Conservation (phyloP, 2,113 vertebrate genomes). For the Bubalus kerabau region DNA sequence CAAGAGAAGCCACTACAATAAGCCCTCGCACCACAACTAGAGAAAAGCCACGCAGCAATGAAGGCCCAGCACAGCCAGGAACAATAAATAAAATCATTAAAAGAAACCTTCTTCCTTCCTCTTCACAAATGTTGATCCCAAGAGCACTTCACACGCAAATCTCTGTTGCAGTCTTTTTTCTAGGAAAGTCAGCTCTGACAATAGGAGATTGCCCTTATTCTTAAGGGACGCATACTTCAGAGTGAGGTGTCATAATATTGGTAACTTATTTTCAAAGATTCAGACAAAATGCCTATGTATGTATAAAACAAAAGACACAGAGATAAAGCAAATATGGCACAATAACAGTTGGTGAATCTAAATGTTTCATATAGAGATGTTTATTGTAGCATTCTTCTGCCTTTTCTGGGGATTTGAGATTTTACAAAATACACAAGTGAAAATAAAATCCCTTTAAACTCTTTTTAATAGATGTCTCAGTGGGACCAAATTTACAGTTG, state of each 20-base stretch:
- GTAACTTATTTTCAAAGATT: background rate
- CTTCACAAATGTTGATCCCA: background rate
- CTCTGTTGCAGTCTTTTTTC: background rate
- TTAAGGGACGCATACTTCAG: background rate
- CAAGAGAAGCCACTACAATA: background rate
- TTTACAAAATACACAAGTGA: background rate
- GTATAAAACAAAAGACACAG: background rate
- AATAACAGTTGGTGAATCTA: background rate
- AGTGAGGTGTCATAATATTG: background rate
- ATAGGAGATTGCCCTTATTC: background rate
- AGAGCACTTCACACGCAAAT: background rate
- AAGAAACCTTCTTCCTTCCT: background rate
- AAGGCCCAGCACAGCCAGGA: background rate
- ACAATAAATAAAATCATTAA: background rate
- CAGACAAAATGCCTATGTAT: background rate
- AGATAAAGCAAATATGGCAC: background rate
- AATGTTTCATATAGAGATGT: background rate
- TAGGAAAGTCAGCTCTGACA: background rate
- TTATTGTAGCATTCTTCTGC: background rate
- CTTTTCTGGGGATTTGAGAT: background rate
- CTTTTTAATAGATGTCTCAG: background rate
- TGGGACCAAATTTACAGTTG: background rate
- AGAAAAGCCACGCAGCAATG: background rate
- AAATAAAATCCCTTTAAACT: background rate
- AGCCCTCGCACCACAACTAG: background rate